Base-by-base conservation (phyloP, 1,140 invertebrate species). In the Drosophila micromelanica region DNA sequence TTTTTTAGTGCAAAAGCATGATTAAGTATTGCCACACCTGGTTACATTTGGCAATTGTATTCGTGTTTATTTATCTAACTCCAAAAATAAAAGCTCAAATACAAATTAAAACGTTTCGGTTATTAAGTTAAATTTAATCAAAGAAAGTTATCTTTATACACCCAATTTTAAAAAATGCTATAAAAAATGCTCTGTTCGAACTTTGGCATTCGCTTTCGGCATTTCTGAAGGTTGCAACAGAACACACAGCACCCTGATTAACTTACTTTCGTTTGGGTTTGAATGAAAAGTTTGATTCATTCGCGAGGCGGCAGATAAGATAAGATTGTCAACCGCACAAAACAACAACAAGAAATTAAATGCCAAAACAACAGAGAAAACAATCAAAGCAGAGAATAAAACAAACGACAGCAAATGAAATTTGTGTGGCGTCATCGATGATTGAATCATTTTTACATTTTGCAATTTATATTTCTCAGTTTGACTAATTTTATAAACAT, bases 381-480 rank as follows among this genome's bases (percentile, higher is more conserved):
- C 27, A 78, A 64, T 62, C 63, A 82, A 78, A 75, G 35, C 51
- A 74, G 61, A 71, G 42, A 60, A 51, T 40, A 67, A 61, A 46
- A 49, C 48, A 62, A 45, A 35, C 46, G 67, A 78, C 63, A 71
- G 57, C 46, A 75, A 65, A 63, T 73, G 38, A 75, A 79, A 56
- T 72, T 49, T 73, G 67, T 63, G 80, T 84, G 76, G 42, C 76
- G 80, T 85, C 80, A 85, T 74, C 80, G 80, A 74, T 80, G 80
- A 85, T 85, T 85, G 70, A 80, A 80, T 85, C 72, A 68, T 55
- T 71, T 64, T 5, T 35, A 30, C 15, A 30, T 27, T 68, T 68
- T 62, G 61, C 42, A 57, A 65, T 45, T 72, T 55, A 45, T 43
- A 60, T 65, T 40, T 63, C 48, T 42, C 37, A 46, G 23, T 48